Evolutionary conservation across 2,888 invertebrate species (phyloP), one percentile per base, ranked within the genome.

Genomic region (Polydrusus tereticollis): DNA sequence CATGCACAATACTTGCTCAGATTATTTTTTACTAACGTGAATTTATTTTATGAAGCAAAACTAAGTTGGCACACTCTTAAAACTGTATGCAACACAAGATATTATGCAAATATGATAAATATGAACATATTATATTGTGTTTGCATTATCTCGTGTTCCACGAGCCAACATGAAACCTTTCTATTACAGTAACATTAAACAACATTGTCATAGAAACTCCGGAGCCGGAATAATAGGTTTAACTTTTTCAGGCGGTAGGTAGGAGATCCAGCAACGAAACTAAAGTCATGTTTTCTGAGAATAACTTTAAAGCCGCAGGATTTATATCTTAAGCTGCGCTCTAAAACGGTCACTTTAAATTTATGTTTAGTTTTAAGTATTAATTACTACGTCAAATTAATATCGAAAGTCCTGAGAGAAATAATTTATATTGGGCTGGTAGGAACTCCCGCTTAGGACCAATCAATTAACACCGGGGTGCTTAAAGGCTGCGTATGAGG

Each of bases 381-480:
- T 72, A 72, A 72, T 72, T 72, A 72, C 64, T 58, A 63, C 43
- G 72, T 72, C 72, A 69, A 72, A 69, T 72, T 72, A 72, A 72
- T 72, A 69, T 64, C 69, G 64, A 69, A 64, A 72, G 64, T 41
- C 63, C 69, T 63, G 21, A 26, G 58, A 50, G 68, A 58, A 50
- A 69, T 64, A 72, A 69, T 72, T 69, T 62, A 69, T 72, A 64
- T 68, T 64, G 47, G 68, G 72, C 45, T 18, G 33, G 45, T 50
- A 29, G 23, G 63, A 41, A 62, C 66, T 55, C 66, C 66, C 67
- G 72, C 72, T 64, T 50, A 18, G 72, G 26, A 67, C 60, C 65
- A 65, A 64, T 63, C 69, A 69, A 69, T 69, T 69, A 69, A 69
- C 69, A 38, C 69, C 63, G 55, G 69, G 69, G 69, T 43, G 69